phyloP scores from a whole-genome alignment of 1,140 invertebrate species.

The Drosophila grimshawi region DNA sequence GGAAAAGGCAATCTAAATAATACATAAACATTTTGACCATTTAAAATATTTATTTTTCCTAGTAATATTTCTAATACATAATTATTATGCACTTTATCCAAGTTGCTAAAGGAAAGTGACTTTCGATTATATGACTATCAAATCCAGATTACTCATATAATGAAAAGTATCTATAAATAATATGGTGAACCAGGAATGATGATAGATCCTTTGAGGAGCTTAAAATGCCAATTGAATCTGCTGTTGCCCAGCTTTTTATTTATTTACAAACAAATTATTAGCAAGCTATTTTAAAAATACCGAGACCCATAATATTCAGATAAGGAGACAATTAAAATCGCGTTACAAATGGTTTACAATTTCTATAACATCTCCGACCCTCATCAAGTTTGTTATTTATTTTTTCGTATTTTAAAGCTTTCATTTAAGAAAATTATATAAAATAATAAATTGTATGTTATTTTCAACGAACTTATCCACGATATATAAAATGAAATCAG shows the following conservation, averaged over 20 bases:
- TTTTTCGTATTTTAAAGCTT: no score
- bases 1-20: no score
- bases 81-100: background rate
- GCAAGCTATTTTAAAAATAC: background rate
- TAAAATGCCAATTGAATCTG: background rate
- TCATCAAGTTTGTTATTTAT: no score
- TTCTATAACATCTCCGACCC: no score
- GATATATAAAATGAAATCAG: no score
- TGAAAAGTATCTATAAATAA: background rate
- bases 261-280: background rate
- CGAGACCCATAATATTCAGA: no score
- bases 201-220: background rate
- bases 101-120: background rate
- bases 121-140: slow-evolving; percentile 17
- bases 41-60: background rate
- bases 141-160: background rate
- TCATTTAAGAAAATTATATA: no score
- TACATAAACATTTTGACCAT: no score
- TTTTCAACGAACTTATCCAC: no score
- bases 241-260: background rate
- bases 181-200: background rate
- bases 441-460: no score
- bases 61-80: background rate
- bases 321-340: no score
- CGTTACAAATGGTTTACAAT: no score